Evolutionary conservation across 64 coral and sea anemone genomes (phyloP), one percentile per base, ranked within the genome.

Genomic region (Dendronephthya gigantea): DNA sequence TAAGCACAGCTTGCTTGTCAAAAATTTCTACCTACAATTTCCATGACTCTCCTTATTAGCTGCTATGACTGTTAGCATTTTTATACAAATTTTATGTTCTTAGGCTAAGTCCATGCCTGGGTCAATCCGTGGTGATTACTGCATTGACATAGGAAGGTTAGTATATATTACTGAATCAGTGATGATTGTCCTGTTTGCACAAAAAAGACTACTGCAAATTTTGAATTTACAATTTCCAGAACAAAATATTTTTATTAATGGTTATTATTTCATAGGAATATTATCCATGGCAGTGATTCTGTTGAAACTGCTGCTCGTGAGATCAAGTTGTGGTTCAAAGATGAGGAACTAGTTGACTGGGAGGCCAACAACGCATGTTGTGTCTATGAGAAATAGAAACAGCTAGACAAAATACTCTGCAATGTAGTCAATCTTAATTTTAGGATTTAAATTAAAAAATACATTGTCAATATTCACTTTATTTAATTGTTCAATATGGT

Each of bases 241-340:
- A n/a, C n/a, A n/a, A n/a, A n/a, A n/a, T 52, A 22, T 52, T 52
- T 12, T 52, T 52, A 16, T 52, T 16, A 19, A 62, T 0, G 19
- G 55, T 2, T 29, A 15, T 58, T 85, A 11, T 35, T 68, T 39
- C 56, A 7, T 66, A 86, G 84, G 23, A 86, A 86, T 40, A 66
- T 86, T 41, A 34, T 86, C 12, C 84, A 86, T 38, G 84, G 51
- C 84, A 86, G 84, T 23, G 84, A 86, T 39, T 86, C 84, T 17
- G 35, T 86, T 10, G 84, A 86, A 68, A 86, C 84, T 39, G 84
- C 84, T 17, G 68, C 66, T 19, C 84, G 84, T 35, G 84, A 86
- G 84, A 86, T 86, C 35, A 35, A 33, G 9, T 28, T 86, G 50
- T 86, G 84, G 84, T 86, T 86, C 56, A 66, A 86, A 40, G 84